Evolutionary conservation across 2,113 vertebrate genomes (phyloP).

Genomic region (Damaliscus lunatus): DNA sequence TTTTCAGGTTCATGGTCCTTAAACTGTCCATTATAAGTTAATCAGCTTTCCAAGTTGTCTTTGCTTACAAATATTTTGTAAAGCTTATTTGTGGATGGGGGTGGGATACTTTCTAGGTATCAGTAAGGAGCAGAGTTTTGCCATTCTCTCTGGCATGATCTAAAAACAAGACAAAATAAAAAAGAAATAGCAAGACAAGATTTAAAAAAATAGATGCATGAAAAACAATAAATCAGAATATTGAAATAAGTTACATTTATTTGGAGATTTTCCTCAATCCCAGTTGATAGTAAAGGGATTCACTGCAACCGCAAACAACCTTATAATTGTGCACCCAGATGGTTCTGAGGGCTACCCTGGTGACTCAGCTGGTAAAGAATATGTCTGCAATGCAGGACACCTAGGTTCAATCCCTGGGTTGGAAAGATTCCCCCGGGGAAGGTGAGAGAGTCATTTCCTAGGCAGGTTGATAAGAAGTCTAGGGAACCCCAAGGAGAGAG

Average conservation of each 20-base stretch:
- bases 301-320: not conserved
- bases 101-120: not conserved
- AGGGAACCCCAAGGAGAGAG: no score
- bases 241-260: not conserved
- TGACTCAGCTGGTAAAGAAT: not conserved
- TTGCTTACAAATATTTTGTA: not conserved
- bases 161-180: conserved; percentile 15
- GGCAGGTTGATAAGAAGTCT: no score
- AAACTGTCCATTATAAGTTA: not conserved
- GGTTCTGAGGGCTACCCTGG: not conserved
- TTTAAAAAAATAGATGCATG: not conserved
- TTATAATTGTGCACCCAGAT: not conserved
- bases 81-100: not conserved
- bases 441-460: no score
- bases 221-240: not conserved
- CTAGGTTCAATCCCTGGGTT: not conserved
- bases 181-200: not conserved
- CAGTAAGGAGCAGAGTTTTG: not conserved
- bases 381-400: not conserved
- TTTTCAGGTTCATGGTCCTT: not conserved
- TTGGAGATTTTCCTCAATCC: not conserved
- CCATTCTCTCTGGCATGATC: not conserved
- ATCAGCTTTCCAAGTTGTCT: not conserved
- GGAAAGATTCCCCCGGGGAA: not conserved
- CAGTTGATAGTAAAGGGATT: not conserved